phyloP scores from a whole-genome alignment of 2,888 invertebrate genomes.

The Archips crataeganus region DNA sequence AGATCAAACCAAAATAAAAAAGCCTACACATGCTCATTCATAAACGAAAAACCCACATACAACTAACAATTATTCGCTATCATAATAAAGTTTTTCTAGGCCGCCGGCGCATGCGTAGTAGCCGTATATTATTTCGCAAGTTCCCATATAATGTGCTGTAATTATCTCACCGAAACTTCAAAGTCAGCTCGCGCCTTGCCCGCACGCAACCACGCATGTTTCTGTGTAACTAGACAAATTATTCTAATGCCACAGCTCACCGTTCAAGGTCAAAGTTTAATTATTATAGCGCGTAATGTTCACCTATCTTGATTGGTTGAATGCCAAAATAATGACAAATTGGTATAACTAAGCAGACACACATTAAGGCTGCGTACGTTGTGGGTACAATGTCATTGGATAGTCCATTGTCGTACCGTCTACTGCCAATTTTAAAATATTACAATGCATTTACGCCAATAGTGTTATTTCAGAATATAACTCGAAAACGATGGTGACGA shows the following conservation, averaged over 20 bases:
- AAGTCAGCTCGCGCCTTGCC: slow-evolving; percentile 45
- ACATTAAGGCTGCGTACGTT: background rate
- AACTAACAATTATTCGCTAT: slow-evolving; percentile 43
- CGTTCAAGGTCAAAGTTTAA: slow-evolving; percentile 67
- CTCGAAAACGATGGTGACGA: too few relatives aligned
- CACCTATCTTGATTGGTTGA: slow-evolving; percentile 30
- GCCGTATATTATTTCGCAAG: slow-evolving; percentile 62
- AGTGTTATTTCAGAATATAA: too few relatives aligned
- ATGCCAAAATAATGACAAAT: slow-evolving; percentile 37
- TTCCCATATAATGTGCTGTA: slow-evolving; percentile 64
- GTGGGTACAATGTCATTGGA: background rate
- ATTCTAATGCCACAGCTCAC: slow-evolving; percentile 63
- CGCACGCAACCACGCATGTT: slow-evolving; percentile 69
- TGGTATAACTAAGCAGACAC: background rate
- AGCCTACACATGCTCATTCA: slow-evolving; percentile 25
- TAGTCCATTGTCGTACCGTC: background rate
- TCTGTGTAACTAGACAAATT: slow-evolving; percentile 66
- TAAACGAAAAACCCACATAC: slow-evolving; percentile 13
- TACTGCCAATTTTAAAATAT: background rate
- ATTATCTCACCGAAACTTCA: slow-evolving; percentile 67
- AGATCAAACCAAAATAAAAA: slow-evolving; percentile 4
- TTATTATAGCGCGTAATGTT: slow-evolving; percentile 45
- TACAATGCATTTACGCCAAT: background rate
- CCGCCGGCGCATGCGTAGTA: slow-evolving; percentile 51
- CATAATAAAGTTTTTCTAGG: slow-evolving; percentile 62